These are phyloP conservation scores for Characodon lateralis DNA, from an alignment of 2,797 vertebrate genomes.

Conservation along the genomic window DNA sequence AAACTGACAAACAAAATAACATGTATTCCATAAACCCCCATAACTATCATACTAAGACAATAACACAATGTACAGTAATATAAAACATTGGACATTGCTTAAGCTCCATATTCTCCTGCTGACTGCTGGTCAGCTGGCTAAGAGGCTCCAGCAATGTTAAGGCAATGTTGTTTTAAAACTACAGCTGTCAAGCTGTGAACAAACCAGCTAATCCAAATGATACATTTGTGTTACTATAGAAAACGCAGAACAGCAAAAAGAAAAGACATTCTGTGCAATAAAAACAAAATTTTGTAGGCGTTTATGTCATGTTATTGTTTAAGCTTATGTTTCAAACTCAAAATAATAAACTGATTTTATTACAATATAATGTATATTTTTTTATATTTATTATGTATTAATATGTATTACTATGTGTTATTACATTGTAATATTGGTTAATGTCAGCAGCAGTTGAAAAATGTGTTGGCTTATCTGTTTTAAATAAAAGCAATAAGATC, in stretches of 20 bases:
- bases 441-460: background rate
- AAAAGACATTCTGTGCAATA: background rate
- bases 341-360: background rate
- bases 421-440: background rate
- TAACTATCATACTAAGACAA: too few species aligned
- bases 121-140: background rate
- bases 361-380: background rate
- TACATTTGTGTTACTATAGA: too few species aligned
- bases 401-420: background rate
- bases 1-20: too few species aligned
- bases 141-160: background rate
- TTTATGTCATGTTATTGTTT: too few species aligned
- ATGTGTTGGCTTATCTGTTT: background rate
- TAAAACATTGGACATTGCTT: too few species aligned
- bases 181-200: background rate
- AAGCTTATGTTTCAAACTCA: background rate
- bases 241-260: background rate
- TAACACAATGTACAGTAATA: too few species aligned
- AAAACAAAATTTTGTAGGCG: background rate
- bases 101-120: too few species aligned
- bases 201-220: too few species aligned
- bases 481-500: background rate
- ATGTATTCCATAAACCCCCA: too few species aligned
- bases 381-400: too few species aligned
- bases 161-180: background rate